These are phyloP conservation scores for Diglossa cyanea DNA, from an alignment of 2,797 vertebrate genomes.

Conservation along the genomic window DNA sequence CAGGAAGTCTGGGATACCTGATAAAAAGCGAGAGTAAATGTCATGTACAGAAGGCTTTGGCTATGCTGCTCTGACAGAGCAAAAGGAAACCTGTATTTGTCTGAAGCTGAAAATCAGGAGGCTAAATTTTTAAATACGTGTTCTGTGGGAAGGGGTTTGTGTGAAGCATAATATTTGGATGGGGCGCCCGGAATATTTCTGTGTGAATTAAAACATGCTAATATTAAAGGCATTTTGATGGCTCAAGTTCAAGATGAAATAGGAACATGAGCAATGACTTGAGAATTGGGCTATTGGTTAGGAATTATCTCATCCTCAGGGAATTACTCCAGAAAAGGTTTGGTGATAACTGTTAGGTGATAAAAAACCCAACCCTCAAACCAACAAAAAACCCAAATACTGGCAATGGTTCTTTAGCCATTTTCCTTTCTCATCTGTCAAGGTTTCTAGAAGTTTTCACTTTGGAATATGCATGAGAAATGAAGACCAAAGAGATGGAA, in stretches of 20 bases:
- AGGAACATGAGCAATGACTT: not conserved
- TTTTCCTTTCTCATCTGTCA: not conserved
- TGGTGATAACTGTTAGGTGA: not conserved
- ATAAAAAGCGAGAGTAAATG: not conserved
- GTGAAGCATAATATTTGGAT: not conserved
- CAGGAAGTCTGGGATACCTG: not conserved
- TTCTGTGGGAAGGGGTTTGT: not conserved
- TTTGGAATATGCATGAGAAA: not conserved
- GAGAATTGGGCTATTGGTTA: not conserved
- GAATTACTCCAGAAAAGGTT: not conserved
- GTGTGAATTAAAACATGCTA: not conserved
- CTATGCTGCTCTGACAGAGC: not conserved
- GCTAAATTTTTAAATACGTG: not conserved
- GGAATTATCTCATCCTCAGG: not conserved
- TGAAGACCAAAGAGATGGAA: not conserved
- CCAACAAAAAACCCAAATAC: fast-evolving
- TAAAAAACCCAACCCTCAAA: not conserved
- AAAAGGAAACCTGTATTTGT: not conserved
- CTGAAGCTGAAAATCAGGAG: not conserved
- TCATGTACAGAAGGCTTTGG: not conserved
- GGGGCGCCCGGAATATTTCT: not conserved
- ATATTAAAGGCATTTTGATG: not conserved
- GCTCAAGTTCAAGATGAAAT: not conserved
- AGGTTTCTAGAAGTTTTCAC: not conserved
- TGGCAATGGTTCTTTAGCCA: not conserved